A percentile compares a stretch with the other conserved stretches of the same genome.
Evolutionary conservation across 2,113 vertebrate genomes (phyloP).

Genomic region (human): GRCh38 chr17:76893501-76894000

Average conservation of each 20-base stretch:
- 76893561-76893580: neutral
- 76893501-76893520: neutral
- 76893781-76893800: too few relatives aligned
- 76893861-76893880: neutral
- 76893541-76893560: fast-evolving
- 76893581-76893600: fast-evolving
- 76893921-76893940: neutral
- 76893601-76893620: too few relatives aligned
- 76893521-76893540: fast-evolving
- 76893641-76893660: neutral
- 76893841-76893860: neutral
- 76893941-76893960: neutral
- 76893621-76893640: fast-evolving
- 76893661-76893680: neutral
- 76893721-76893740: neutral
- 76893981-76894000: neutral
- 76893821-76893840: neutral
- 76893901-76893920: fast-evolving
- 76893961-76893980: neutral
- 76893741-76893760: neutral
- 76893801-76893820: too few relatives aligned
- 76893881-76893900: neutral
- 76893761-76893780: neutral
- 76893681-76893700: neutral
- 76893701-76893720: neutral